Base-by-base conservation (phyloP, 1,140 invertebrate genomes). In the Sinella curviseta region DNA sequence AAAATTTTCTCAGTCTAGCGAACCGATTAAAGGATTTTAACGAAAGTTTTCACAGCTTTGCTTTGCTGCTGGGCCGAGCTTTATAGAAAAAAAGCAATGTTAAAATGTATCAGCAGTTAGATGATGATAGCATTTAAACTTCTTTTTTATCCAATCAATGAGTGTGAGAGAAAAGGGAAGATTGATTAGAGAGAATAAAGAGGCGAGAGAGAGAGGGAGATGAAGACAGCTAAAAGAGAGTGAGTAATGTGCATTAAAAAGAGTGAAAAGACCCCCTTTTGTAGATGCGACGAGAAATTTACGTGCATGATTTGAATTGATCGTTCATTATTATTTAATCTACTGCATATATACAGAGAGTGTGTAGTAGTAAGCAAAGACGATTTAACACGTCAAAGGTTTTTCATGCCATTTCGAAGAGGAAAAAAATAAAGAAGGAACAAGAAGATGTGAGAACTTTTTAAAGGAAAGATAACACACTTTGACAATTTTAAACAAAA, bases 21-120 rank as follows among this genome's bases (percentile, higher is more conserved):
- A 70, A 70, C 65, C 65, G 65, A 70, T 70, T 70, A 70, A 70
- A 70, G 65, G 65, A 70, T 70, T 70, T 70, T 70, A 70, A 70
- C 65, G 3, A 70, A 70, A 70, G 65, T 70, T 70, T 70, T 70
- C 65, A 8, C 30, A 70, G 65, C 31, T 24, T 14, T 48, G 39
- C 39, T 48, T 48, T 20, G 8, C 20, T 48, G 8, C 39, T 12
- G 39, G n/a, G n/a, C n/a, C n/a, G n/a, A n/a, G n/a, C n/a, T n/a
- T n/a, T n/a, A n/a, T n/a, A n/a, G n/a, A n/a, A n/a, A n/a, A n/a
- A n/a, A n/a, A n/a, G n/a, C n/a, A n/a, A n/a, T n/a, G n/a, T n/a
- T n/a, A n/a, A 60, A 60, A 60, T 60, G 55, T 60, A 60, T 60
- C 55, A 60, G 24, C 24, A 24, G 8, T 14, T 60, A 24, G 14